phyloP scores from a whole-genome alignment of 2,113 vertebrate species.

The Pampusana beccarii region DNA sequence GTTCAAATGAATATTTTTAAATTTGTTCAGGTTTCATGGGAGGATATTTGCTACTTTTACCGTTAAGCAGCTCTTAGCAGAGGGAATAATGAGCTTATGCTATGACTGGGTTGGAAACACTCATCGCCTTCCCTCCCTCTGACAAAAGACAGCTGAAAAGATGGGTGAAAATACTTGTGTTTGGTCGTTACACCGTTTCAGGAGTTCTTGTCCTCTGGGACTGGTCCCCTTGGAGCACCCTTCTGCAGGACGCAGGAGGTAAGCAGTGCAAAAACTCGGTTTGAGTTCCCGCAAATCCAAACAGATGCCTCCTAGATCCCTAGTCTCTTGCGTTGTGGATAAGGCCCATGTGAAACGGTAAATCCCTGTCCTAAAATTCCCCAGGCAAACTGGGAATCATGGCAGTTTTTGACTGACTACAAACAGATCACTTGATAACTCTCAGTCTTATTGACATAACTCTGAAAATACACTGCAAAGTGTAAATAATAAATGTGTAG shows the following conservation, averaged over 20 bases:
- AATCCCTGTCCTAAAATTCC: constrained; percentile 14
- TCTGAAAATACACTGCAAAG: constrained; percentile 43
- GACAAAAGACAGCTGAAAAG: background rate
- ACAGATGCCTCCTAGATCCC: background rate
- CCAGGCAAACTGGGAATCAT: background rate
- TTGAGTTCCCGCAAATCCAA: background rate
- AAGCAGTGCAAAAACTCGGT: background rate
- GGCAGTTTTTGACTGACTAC: constrained; percentile 24
- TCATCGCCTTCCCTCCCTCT: background rate
- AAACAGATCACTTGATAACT: constrained; percentile 58
- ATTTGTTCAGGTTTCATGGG: background rate
- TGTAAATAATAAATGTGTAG: constrained; percentile 66
- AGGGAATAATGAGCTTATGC: background rate
- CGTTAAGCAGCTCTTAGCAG: background rate
- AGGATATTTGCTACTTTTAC: background rate
- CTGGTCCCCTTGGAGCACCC: background rate
- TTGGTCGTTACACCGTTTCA: background rate
- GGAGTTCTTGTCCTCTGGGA: background rate
- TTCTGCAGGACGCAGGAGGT: background rate
- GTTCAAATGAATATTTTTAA: background rate
- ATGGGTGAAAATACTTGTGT: too few relatives aligned
- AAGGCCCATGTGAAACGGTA: background rate
- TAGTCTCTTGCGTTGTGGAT: background rate
- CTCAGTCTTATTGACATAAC: constrained; percentile 52
- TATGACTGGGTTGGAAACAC: background rate